Evolutionary conservation across 2,113 vertebrate species (phyloP), one percentile per base, ranked within the genome.

Genomic region (Aviceda subcristata): DNA sequence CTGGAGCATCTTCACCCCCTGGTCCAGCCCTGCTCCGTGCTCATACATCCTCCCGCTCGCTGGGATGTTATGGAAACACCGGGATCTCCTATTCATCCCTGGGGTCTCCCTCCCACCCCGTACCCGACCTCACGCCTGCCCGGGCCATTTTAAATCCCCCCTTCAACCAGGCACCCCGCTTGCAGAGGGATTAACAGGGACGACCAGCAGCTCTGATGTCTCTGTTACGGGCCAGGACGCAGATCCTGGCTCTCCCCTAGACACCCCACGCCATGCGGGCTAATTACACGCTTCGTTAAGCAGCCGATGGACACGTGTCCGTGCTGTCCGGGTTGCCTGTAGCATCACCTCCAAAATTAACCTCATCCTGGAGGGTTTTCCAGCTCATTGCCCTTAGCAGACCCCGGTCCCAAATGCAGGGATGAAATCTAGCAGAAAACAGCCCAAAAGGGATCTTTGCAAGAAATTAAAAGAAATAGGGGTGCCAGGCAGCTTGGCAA

Each of bases 201-300:
- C 7, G 0, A 26, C 32, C 17, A 2, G 17, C 50, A 27, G 57
- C 3, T 4, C 10, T 97, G 95, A 96, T 81, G 80, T 94, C 88
- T 94, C 88, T 96, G 76, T 96, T 95, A 88, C 1, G 20, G 86
- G 46, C 71, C 69, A 67, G 68, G 16, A 73, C 11, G 7, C 0
- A 0, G 50, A 57, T 81, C 55, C 34, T 24, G 74, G 18, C 68
- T 85, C 32, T 59, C 21, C 66, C 50, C 9, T 6, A 71, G 86
- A 51, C 3, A 4, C 23, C 46, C 36, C 1, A 1, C 3, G 2
- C 57, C 45, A 2, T 63, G 27, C 14, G 4, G 64, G 68, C 62
- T 87, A 75, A 94, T 97, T 69, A 76, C 80, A 87, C 3, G 8
- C 82, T 90, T 88, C 8, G 0, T 96, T 93, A 97, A 80, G 41